A percentile compares a stretch with the other conserved stretches of the same genome.
Evolutionary conservation across 2,113 vertebrate species (phyloP).

Genomic region (Sardina pilchardus): DNA sequence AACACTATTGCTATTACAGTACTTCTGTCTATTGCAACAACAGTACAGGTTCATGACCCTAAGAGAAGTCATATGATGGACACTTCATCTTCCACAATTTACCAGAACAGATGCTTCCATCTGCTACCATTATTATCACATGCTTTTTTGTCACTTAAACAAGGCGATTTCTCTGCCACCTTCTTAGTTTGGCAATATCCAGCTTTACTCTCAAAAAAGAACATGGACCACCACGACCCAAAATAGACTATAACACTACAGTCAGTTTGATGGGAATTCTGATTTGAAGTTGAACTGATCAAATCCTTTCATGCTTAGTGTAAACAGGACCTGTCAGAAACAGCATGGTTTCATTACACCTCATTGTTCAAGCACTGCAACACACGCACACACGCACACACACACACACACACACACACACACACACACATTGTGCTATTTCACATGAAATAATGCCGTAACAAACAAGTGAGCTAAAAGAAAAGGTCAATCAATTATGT

Average conservation of each 20-base stretch:
- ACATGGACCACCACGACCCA: background rate
- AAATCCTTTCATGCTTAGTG: too few relatives aligned
- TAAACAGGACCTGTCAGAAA: too few relatives aligned
- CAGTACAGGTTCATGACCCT: background rate
- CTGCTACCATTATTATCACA: background rate
- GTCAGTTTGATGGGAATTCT: background rate
- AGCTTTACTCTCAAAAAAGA: background rate
- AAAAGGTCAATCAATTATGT: background rate
- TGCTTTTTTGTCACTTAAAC: background rate
- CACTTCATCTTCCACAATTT: background rate
- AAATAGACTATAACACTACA: background rate
- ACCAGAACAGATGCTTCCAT: background rate
- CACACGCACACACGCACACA: background rate
- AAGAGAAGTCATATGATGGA: background rate
- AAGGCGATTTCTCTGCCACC: background rate
- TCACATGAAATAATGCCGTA: background rate
- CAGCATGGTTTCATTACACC: background rate
- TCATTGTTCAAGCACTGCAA: slow-evolving; percentile 5
- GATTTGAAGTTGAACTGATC: too few relatives aligned
- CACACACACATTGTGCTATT: background rate
- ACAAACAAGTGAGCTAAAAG: background rate
- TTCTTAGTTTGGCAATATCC: background rate
- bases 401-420: too few relatives aligned
- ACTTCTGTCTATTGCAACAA: background rate
- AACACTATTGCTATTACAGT: background rate